Percentiles rank a stretch among this genome's conserved stretches.
These are phyloP conservation scores for Sitobion miscanthi DNA, from an alignment of 1,140 invertebrate species.

Conservation along the genomic window DNA sequence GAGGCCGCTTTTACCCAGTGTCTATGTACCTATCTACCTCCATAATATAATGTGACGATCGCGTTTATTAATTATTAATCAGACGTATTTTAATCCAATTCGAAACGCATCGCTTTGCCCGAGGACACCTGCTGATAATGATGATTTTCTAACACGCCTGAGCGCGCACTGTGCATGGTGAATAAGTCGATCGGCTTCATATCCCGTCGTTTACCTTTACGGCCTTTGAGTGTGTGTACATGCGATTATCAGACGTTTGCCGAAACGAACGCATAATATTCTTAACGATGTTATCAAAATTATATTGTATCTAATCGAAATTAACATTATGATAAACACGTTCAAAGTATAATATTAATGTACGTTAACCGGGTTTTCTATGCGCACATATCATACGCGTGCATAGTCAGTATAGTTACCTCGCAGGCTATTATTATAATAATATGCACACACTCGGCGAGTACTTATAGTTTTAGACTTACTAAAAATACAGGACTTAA, in stretches of 20 bases:
- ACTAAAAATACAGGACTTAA: neutral
- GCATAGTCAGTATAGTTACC: neutral
- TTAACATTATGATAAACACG: neutral
- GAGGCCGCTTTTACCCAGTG: too few relatives aligned
- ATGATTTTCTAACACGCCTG: neutral
- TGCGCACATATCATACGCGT: neutral
- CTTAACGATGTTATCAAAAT: neutral
- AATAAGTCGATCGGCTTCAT: neutral
- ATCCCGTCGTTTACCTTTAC: neutral
- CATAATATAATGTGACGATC: neutral
- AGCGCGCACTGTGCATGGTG: too few relatives aligned
- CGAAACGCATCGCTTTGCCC: neutral
- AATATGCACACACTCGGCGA: neutral
- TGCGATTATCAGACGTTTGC: neutral
- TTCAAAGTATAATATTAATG: neutral
- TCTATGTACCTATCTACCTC: neutral
- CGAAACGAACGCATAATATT: neutral
- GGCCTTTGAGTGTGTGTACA: neutral
- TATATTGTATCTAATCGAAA: neutral
- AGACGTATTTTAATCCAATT: neutral
- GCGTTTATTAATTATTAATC: slow-evolving; percentile 7
- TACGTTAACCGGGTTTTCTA: neutral
- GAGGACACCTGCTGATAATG: neutral
- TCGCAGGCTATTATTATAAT: too few relatives aligned
- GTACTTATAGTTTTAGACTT: neutral